Conservation (phyloP, 2,797 vertebrate genomes). For the Acropternis orthonyx region DNA sequence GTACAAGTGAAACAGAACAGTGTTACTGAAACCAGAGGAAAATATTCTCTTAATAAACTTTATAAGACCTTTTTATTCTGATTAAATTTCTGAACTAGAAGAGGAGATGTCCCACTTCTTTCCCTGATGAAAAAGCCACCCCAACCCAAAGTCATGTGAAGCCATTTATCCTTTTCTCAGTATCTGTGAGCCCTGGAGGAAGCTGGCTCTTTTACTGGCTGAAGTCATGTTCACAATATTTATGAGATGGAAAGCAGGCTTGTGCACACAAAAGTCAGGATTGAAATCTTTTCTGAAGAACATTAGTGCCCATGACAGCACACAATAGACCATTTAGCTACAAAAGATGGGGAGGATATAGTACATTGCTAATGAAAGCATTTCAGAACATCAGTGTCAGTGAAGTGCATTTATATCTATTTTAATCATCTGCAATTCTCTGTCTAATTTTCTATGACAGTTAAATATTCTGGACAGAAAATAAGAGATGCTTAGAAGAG, state of each 20-base stretch:
- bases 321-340: slow-evolving; percentile 9
- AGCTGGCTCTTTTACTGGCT: not conserved
- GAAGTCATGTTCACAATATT: not conserved
- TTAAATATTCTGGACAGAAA: slow-evolving; percentile 30
- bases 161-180: not conserved
- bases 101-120: not conserved
- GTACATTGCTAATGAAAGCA: slow-evolving; percentile 4
- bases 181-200: not conserved
- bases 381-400: not conserved
- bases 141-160: not conserved
- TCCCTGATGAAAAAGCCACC: not conserved
- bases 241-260: not conserved
- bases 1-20: not conserved
- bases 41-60: not conserved
- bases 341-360: slow-evolving; percentile 1
- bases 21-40: not conserved
- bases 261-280: not conserved
- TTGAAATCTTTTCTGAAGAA: not conserved
- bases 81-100: not conserved
- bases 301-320: not conserved
- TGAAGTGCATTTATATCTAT: not conserved
- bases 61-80: not conserved
- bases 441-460: not conserved
- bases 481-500: not conserved
- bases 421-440: slow-evolving; percentile 20